These are phyloP conservation scores for Dermatemys mawii DNA, from an alignment of 2,113 vertebrate genomes.

Conservation along the genomic window DNA sequence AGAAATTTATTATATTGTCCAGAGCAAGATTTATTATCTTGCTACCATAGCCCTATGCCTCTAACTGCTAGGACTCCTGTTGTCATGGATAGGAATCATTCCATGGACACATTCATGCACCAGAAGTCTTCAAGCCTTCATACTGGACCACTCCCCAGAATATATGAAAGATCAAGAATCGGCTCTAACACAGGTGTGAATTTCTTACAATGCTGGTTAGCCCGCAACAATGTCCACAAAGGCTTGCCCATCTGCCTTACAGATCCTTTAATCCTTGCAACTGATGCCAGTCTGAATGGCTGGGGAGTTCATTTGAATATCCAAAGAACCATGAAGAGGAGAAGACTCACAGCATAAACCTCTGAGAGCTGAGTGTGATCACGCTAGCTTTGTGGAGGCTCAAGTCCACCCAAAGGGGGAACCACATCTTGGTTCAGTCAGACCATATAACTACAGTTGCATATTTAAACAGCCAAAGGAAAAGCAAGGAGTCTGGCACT, in stretches of 20 bases:
- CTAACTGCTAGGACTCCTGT: background rate
- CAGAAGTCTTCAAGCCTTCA: background rate
- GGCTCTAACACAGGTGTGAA: background rate
- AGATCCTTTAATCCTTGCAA: background rate
- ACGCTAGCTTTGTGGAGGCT: background rate
- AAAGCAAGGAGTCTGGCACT: background rate
- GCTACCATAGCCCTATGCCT: background rate
- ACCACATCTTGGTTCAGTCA: background rate
- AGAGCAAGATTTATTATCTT: background rate
- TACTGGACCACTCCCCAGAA: background rate
- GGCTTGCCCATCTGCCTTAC: background rate
- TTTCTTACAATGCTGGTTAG: background rate
- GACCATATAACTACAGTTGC: background rate
- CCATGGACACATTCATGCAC: background rate
- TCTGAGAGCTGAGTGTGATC: background rate
- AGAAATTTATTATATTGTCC: background rate
- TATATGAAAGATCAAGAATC: background rate
- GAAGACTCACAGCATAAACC: background rate
- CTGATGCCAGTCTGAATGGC: background rate
- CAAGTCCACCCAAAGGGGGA: background rate
- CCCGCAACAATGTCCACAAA: background rate
- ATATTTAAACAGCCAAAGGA: background rate
- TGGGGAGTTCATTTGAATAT: background rate
- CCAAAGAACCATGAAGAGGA: background rate
- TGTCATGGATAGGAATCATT: background rate